Conservation (phyloP, 2,888 invertebrate genomes). For the Plutella xylostella region DNA sequence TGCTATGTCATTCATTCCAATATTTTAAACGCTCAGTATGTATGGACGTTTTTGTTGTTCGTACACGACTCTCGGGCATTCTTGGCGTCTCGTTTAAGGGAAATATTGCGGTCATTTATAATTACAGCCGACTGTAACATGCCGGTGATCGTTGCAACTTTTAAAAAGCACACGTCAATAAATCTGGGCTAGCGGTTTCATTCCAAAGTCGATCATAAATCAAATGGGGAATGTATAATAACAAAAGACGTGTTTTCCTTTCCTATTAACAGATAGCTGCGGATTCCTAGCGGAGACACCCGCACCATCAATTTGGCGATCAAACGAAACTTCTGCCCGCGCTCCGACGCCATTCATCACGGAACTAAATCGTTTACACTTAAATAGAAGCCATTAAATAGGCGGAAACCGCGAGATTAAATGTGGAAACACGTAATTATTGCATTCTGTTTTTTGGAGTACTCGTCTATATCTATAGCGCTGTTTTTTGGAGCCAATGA, state of each 20-base stretch:
- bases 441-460: too few species aligned
- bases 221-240: neutral
- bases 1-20: conserved; percentile 70
- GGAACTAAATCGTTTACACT: conserved; percentile 35
- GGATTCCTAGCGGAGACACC: conserved; percentile 32
- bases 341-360: conserved; percentile 46
- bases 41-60: conserved; percentile 59
- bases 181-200: neutral
- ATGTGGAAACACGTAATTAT: neutral
- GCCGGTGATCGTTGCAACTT: neutral
- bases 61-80: conserved; percentile 54
- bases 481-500: too few species aligned
- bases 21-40: conserved; percentile 61
- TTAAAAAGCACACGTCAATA: neutral
- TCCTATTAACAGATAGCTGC: conserved; percentile 35
- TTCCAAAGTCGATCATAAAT: neutral
- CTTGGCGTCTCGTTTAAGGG: conserved; percentile 30
- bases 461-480: too few species aligned
- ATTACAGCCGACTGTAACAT: too few species aligned
- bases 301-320: conserved; percentile 56
- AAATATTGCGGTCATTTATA: too few species aligned
- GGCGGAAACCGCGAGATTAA: conserved; percentile 30
- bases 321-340: conserved; percentile 43
- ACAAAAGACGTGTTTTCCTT: neutral
- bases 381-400: conserved; percentile 44